Conservation (phyloP, 2,797 vertebrate genomes). For the Enoplosus armatus region DNA sequence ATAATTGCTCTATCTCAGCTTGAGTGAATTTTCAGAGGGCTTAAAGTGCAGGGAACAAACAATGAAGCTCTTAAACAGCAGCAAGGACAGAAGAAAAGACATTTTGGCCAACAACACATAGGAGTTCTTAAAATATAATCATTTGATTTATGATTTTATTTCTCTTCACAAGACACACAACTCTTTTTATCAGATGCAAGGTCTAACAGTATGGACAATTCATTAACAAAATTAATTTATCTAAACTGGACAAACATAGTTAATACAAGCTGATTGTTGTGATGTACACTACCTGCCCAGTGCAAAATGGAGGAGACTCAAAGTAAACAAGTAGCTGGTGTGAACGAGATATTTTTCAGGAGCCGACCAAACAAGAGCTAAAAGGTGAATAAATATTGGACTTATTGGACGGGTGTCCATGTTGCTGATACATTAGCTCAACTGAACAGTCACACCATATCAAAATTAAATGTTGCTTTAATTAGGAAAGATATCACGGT, state of each 20-base stretch:
- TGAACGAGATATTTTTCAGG: not conserved
- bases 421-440: not conserved
- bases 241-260: too few species aligned
- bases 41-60: constrained; percentile 76
- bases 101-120: constrained; percentile 46
- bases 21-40: constrained; percentile 75
- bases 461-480: not conserved
- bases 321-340: not conserved
- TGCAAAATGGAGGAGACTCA: not conserved
- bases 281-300: not conserved
- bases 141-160: constrained; percentile 42
- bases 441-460: not conserved
- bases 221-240: too few species aligned
- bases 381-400: not conserved
- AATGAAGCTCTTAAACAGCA: constrained; percentile 65
- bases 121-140: constrained; percentile 38
- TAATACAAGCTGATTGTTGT: not conserved
- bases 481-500: not conserved
- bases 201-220: not conserved
- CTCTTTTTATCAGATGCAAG: not conserved
- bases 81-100: constrained; percentile 52
- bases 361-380: not conserved
- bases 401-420: not conserved
- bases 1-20: constrained; percentile 83
- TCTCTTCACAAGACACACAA: not conserved